Conservation (phyloP, 2,113 vertebrate species). For the Podarcis raffonei region DNA sequence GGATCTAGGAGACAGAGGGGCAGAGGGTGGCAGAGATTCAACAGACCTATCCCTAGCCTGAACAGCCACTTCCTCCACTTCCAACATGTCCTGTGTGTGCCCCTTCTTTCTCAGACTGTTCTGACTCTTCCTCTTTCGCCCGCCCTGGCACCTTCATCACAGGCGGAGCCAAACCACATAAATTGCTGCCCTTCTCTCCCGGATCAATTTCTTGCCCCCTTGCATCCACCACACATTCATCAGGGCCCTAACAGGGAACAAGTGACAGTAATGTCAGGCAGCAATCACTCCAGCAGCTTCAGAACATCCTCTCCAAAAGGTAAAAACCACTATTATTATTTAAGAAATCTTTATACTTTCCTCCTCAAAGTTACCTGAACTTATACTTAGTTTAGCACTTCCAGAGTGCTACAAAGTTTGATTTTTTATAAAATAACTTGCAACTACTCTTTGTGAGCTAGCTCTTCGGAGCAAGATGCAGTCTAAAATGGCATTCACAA, state of each 20-base stretch:
- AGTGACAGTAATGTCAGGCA: conserved; percentile 51
- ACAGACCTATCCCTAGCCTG: no score
- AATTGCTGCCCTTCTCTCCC: no score
- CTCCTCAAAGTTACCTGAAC: background rate
- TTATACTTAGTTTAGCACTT: background rate
- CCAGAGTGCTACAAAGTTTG: background rate
- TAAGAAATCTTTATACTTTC: background rate
- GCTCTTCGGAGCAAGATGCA: conserved; percentile 17
- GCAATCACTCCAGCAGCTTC: conserved; percentile 37
- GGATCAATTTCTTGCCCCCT: no score
- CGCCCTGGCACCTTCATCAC: background rate
- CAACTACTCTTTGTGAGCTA: background rate
- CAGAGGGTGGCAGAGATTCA: background rate
- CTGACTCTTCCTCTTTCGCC: background rate
- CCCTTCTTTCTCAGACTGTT: background rate
- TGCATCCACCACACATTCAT: no score
- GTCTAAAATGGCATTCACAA: background rate
- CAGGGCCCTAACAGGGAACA: background rate
- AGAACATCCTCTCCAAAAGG: conserved; percentile 21
- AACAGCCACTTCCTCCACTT: no score
- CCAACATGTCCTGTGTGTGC: background rate
- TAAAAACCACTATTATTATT: background rate
- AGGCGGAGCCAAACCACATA: no score
- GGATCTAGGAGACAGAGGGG: no score
- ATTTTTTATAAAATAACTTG: background rate